Evolutionary conservation across 2,797 vertebrate species (phyloP), one percentile per base, ranked within the genome.

Genomic region (Gila robusta): DNA sequence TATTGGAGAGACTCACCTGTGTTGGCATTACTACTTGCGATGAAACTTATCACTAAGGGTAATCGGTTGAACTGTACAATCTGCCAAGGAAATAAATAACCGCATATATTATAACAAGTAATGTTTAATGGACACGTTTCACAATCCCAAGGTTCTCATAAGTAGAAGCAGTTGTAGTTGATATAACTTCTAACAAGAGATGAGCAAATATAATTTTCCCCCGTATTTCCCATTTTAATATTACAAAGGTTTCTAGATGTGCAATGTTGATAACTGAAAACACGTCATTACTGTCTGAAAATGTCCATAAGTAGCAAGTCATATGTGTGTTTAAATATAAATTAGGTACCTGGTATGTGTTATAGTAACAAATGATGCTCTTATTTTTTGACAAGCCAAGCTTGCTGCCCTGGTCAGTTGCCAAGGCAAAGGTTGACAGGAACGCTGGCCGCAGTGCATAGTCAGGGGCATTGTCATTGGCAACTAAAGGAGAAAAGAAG

Each of bases 341-440:
- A 47, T 66, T 28, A 49, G 39, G 23, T 88, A 97, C 97, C 96
- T 97, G 97, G 88, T 97, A 98, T 0, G 96, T 96, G 88, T 97
- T 98, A 92, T 99, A 99, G 91, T 99, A 99, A 93, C 98, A 99
- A 94, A 99, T 99, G 87, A 99, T 99, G 87, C 98, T 99, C 92
- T 99, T 99, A 91, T 99, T 99, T 93, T 99, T 99, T 80, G 98
- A 99, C 52, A 99, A 97, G 72, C 98, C 98, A 62, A 99, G 94
- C 89, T 99, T 99, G 92, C 98, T 99, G 89, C 98, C 98, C 92
- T 99, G 98, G 91, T 99, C 98, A 2, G 98, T 99, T 66, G 98
- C 98, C 84, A 99, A 94, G 14, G 98, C 98, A 89, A 99, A 99
- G 0, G 98, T 99, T 17, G 98, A 98, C 83, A 99, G 90, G 92